These are phyloP conservation scores for Chrysaora quinquecirrha DNA, from an alignment of 30 jellyfish, hydroid and myxozoan genomes.

Conservation along the genomic window DNA sequence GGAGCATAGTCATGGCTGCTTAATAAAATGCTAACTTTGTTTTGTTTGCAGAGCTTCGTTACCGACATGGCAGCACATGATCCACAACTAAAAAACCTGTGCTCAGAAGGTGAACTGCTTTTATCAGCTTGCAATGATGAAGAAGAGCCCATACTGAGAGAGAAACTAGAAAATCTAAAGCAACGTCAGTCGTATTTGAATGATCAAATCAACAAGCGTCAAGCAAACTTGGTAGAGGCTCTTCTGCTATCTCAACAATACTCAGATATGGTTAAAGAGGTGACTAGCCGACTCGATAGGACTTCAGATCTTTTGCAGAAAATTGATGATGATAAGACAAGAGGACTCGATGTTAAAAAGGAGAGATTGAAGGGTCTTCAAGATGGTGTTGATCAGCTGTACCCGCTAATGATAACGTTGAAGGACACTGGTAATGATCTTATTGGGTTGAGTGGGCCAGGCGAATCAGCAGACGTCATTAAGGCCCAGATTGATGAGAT, in stretches of 20 bases:
- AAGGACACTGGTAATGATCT: slow-evolving; percentile 85
- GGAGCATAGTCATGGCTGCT: no score
- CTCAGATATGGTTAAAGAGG: slow-evolving; percentile 81
- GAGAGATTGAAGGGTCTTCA: slow-evolving; percentile 87
- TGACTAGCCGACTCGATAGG: slow-evolving; percentile 41
- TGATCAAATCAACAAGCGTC: slow-evolving; percentile 71
- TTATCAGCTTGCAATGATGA: slow-evolving; percentile 87
- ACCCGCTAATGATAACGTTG: slow-evolving; percentile 74
- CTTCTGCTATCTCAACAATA: slow-evolving; percentile 88
- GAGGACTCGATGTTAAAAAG: slow-evolving; percentile 89
- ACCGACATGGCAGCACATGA: slow-evolving; percentile 82
- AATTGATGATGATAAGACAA: slow-evolving; percentile 88
- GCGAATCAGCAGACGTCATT: slow-evolving; percentile 77
- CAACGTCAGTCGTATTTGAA: slow-evolving; percentile 59
- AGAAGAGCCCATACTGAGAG: slow-evolving; percentile 82
- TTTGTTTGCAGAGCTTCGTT: slow-evolving; percentile 34
- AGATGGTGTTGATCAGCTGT: slow-evolving; percentile 86
- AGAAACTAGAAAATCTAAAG: slow-evolving; percentile 69
- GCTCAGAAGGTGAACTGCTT: slow-evolving; percentile 67
- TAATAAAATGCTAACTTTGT: no score
- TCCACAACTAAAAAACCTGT: slow-evolving; percentile 69
- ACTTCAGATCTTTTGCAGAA: slow-evolving; percentile 64
- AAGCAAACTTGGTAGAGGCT: slow-evolving; percentile 87
- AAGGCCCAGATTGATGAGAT: slow-evolving; percentile 68
- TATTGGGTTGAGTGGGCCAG: slow-evolving; percentile 90